phyloP scores from a whole-genome alignment of 2,797 vertebrate species.

The Darevskia nairensis region DNA sequence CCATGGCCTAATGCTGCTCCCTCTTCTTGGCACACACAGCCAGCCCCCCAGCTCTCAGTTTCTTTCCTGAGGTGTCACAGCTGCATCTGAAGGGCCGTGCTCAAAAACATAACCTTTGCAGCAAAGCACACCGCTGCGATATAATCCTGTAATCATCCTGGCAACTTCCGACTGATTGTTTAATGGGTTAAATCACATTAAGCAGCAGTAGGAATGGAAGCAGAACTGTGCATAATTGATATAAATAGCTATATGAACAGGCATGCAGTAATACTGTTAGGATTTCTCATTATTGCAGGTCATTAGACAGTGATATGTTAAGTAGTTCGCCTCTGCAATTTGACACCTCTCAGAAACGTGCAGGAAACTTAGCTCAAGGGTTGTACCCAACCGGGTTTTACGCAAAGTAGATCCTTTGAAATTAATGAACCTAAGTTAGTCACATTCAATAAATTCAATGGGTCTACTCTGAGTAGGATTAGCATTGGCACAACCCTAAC shows the following conservation, averaged over 20 bases:
- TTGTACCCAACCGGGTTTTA: background rate
- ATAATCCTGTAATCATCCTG: conserved; percentile 46
- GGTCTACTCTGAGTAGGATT: too few relatives aligned
- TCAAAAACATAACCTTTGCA: background rate
- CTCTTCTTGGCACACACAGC: background rate
- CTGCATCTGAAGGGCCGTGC: background rate
- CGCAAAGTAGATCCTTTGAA: too few relatives aligned
- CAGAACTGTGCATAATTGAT: conserved; percentile 65
- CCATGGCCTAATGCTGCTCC: background rate
- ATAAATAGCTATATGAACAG: conserved; percentile 48
- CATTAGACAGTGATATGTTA: conserved; percentile 69
- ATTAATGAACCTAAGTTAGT: too few relatives aligned
- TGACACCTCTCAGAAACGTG: conserved; percentile 41
- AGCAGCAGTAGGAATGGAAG: conserved; percentile 51
- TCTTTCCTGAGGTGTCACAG: conserved; percentile 8
- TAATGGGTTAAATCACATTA: conserved; percentile 62
- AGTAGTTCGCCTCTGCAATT: conserved; percentile 61
- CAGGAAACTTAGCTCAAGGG: background rate
- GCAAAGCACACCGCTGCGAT: background rate
- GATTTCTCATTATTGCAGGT: conserved; percentile 72
- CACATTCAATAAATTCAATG: too few relatives aligned
- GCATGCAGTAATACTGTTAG: conserved; percentile 61
- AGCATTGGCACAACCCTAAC: too few relatives aligned
- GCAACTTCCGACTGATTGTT: conserved; percentile 60
- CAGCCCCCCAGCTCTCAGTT: background rate